phyloP scores from a whole-genome alignment of 2,797 vertebrate genomes.

The Nyctalus aviator region DNA sequence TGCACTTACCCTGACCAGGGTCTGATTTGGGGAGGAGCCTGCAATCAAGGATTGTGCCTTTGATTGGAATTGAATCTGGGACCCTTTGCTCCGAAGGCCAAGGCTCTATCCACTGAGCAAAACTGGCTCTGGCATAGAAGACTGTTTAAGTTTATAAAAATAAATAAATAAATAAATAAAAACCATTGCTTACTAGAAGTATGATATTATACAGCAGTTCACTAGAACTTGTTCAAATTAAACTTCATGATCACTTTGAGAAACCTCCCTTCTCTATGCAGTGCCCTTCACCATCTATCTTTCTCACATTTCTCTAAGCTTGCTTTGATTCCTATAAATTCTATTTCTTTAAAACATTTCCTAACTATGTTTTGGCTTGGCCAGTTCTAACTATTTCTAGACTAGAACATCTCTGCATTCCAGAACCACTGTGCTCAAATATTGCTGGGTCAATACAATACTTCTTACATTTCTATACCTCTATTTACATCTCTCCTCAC shows the following conservation, averaged over 20 bases:
- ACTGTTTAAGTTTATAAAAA: not conserved
- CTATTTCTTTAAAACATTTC: not conserved
- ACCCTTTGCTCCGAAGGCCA: too few relatives aligned
- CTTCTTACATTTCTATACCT: not conserved
- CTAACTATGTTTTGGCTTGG: not conserved
- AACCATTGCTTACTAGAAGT: not conserved
- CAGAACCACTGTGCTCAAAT: not conserved
- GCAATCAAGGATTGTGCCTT: too few relatives aligned
- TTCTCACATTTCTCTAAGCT: not conserved
- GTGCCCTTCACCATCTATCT: not conserved
- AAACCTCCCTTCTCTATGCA: not conserved
- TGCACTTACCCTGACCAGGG: too few relatives aligned
- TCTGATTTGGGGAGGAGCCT: too few relatives aligned
- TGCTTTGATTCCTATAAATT: not conserved
- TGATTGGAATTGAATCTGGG: too few relatives aligned
- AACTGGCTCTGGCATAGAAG: too few relatives aligned
- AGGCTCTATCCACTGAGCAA: too few relatives aligned
- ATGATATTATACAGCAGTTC: not conserved
- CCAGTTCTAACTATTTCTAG: not conserved
- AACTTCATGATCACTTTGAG: not conserved
- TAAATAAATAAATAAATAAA: too few relatives aligned
- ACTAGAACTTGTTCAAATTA: not conserved
- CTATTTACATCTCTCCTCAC: not conserved
- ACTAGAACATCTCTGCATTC: not conserved
- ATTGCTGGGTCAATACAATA: not conserved